Evolutionary conservation across 2,888 invertebrate genomes (phyloP).

Genomic region (Cyclophora albipunctata): DNA sequence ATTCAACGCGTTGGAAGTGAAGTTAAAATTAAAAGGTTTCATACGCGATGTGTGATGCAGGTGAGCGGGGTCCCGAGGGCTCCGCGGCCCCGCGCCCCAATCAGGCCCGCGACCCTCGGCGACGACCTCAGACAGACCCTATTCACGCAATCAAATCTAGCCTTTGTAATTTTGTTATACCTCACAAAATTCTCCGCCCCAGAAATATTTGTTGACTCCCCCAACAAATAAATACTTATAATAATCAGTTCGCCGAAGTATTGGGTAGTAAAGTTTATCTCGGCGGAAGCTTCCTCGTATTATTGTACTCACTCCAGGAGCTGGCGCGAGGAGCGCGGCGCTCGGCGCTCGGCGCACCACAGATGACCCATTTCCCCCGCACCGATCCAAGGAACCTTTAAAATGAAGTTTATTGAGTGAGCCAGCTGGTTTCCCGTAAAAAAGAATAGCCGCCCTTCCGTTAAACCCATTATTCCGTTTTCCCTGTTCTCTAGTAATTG

Average conservation of each 20-base stretch:
- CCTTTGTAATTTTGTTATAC: background rate
- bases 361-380: constrained; percentile 31
- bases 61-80: constrained; percentile 1
- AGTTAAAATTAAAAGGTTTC: constrained; percentile 18
- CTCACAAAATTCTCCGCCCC: background rate
- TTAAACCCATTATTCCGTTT: constrained; percentile 33
- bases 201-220: background rate
- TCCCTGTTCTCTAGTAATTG: constrained; percentile 24
- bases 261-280: background rate
- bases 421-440: constrained; percentile 46
- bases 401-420: constrained; percentile 52
- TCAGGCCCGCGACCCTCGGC: background rate
- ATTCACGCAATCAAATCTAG: background rate
- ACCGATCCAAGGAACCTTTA: constrained; percentile 40
- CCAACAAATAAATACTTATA: background rate
- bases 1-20: constrained; percentile 14
- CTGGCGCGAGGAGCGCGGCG: background rate
- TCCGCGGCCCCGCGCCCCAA: background rate
- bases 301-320: no score
- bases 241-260: no score
- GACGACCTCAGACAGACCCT: background rate
- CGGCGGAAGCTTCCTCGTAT: background rate
- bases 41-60: constrained; percentile 24
- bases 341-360: constrained; percentile 14
- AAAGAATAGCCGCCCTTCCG: constrained; percentile 37